These are phyloP conservation scores for Himalopsyche japonica DNA, from an alignment of 2,888 invertebrate species.

Conservation along the genomic window DNA sequence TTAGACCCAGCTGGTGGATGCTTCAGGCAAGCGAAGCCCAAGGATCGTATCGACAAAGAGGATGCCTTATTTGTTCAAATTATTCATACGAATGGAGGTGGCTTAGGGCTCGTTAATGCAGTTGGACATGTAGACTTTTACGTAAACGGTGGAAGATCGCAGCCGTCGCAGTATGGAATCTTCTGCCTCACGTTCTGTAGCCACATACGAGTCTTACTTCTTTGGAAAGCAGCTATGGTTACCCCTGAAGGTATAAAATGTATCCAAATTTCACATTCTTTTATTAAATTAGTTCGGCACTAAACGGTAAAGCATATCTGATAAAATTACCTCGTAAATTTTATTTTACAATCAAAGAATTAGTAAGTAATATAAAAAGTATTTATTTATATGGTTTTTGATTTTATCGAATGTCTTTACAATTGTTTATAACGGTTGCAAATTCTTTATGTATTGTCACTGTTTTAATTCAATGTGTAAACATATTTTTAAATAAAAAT, in stretches of 20 bases:
- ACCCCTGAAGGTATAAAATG: not conserved
- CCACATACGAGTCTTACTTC: constrained; percentile 7
- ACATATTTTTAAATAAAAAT: too few species aligned
- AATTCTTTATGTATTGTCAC: too few species aligned
- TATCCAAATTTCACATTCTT: too few species aligned
- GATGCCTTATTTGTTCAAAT: constrained; percentile 23
- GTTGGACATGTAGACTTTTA: constrained; percentile 34
- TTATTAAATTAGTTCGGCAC: too few species aligned
- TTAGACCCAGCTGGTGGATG: constrained; percentile 23
- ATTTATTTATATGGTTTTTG: too few species aligned
- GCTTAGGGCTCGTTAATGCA: constrained; percentile 12
- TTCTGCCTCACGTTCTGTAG: not conserved
- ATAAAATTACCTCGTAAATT: too few species aligned
- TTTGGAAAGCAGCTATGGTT: constrained; percentile 16
- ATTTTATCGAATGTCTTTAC: too few species aligned
- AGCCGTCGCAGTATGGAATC: constrained; percentile 7
- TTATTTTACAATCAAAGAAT: too few species aligned
- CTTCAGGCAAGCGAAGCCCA: not conserved
- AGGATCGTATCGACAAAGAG: not conserved
- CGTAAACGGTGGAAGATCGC: constrained; percentile 27
- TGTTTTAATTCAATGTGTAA: too few species aligned
- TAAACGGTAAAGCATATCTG: too few species aligned
- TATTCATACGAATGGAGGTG: constrained; percentile 32
- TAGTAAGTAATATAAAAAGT: too few species aligned
- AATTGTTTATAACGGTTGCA: too few species aligned